Base-by-base conservation (phyloP, 1,140 invertebrate genomes). In the Belonocnema kinseyi region DNA sequence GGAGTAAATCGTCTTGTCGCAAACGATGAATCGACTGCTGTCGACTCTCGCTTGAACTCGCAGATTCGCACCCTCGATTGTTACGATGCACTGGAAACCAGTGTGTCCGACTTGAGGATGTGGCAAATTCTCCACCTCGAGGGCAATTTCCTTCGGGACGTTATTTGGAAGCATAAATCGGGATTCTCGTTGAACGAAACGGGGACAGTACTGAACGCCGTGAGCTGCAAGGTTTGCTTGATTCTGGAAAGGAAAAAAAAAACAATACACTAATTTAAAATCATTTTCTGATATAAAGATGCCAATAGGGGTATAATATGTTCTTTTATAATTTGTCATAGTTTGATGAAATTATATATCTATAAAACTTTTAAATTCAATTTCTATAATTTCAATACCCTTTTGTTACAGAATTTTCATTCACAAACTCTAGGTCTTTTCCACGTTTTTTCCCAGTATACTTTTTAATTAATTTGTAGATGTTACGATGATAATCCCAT, bases 1-100 rank as follows among this genome's bases (percentile, higher is more conserved):
- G 10, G 97, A 97, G 87, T 98, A 98, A 90, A 95, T 96, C 0
- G 97, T 97, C 91, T 96, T 96, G 85, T 98, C 97, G 91, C 97
- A 98, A 54, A 98, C 95, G 73, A 98, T 96, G 71, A 94, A 94
- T 77, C 95, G 94, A 84, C 95, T 96, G 50, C 94, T 94, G 87
- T 97, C 96, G 17, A 98, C 95, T 83, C 96, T 92, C 1, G 97
- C 97, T 66, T 96, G 95, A 8, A 98, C 94, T 79, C 96, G 93
- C 93, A 98, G 95, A 86, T 97, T 97, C 14, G 97, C 96, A 50
- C 95, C 95, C 91, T 98, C 97, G 79, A 98, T 97, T 80, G 96
- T 96, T 33, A 98, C 95, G 76, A 98, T 96, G 89, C 97, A 98
- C 85, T 98, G 95, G 87, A 98, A 98, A 50, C 96, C 96, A 16